phyloP scores from a whole-genome alignment of 2,113 vertebrate genomes.

The Coregonus clupeaformis region DNA sequence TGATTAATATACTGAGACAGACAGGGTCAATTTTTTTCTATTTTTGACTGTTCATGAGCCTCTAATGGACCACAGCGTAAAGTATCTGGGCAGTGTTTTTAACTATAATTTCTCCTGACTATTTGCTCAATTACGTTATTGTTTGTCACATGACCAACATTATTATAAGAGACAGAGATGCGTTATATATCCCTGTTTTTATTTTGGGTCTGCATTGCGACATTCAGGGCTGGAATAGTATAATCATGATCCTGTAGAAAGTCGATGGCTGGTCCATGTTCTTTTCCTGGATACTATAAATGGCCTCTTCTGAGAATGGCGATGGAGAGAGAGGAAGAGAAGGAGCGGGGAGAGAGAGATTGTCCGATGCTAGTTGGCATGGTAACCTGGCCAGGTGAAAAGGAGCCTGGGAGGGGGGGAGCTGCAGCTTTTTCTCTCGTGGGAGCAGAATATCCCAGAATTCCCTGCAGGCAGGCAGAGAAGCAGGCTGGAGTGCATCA shows the following conservation, averaged over 20 bases:
- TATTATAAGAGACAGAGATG: not conserved
- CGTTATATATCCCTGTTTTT: slow-evolving; percentile 9
- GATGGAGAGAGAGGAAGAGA: slow-evolving; percentile 33
- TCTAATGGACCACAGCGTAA: no score
- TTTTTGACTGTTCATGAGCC: no score
- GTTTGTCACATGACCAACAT: not conserved
- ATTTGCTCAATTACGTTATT: not conserved
- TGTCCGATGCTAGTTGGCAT: slow-evolving; percentile 77
- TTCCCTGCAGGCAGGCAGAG: slow-evolving; percentile 51
- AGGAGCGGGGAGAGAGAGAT: slow-evolving; percentile 32
- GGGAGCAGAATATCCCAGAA: slow-evolving; percentile 66
- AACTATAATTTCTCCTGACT: no score
- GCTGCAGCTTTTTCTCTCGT: slow-evolving; percentile 58
- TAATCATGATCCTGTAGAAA: slow-evolving; percentile 61
- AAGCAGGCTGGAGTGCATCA: slow-evolving; percentile 55
- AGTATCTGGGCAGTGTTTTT: not conserved
- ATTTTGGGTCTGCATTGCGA: slow-evolving; percentile 58
- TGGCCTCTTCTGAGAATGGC: slow-evolving; percentile 61
- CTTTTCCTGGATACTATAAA: slow-evolving; percentile 73
- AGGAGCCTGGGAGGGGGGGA: slow-evolving; percentile 58
- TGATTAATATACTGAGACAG: no score
- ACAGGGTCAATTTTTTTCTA: no score
- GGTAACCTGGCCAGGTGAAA: slow-evolving; percentile 81
- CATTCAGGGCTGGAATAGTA: slow-evolving; percentile 54
- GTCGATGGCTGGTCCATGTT: slow-evolving; percentile 72